Evolutionary conservation across 92 coral and sea anemone species (phyloP).

Genomic region (Epizoanthus scotinus): DNA sequence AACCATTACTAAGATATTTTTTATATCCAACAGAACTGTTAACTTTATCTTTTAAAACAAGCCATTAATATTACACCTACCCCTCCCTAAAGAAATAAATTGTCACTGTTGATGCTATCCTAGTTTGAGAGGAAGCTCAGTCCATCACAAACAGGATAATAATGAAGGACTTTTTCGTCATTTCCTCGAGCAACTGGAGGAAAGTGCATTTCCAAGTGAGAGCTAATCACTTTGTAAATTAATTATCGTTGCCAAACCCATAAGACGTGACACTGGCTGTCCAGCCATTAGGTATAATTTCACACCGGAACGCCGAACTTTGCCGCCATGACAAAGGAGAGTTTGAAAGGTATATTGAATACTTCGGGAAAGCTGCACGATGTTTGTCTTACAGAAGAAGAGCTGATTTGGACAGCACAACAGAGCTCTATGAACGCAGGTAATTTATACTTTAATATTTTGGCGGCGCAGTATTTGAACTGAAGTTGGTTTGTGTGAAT

Average conservation of each 20-base stretch:
- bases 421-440: slow-evolving; percentile 16
- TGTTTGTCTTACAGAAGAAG: slow-evolving; percentile 61
- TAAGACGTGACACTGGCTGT: background rate
- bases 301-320: too few species aligned
- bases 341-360: slow-evolving; percentile 58
- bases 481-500: too few species aligned
- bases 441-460: background rate
- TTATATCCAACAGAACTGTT: background rate
- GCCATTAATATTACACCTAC: background rate
- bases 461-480: too few species aligned
- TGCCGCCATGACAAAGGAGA: background rate
- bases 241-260: background rate
- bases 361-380: slow-evolving; percentile 64
- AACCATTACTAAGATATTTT: background rate
- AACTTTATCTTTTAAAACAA: too few species aligned
- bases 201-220: background rate
- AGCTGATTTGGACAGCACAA: slow-evolving; percentile 68
- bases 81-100: background rate
- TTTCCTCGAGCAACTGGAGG: background rate
- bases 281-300: too few species aligned
- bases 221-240: background rate
- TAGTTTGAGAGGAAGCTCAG: background rate
- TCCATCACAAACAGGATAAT: background rate
- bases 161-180: background rate
- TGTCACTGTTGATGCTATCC: slow-evolving; percentile 8